Percentiles rank a stretch among this genome's conserved stretches.
phyloP scores from a whole-genome alignment of 2,113 vertebrate species.

The Syngnathus typhle region DNA sequence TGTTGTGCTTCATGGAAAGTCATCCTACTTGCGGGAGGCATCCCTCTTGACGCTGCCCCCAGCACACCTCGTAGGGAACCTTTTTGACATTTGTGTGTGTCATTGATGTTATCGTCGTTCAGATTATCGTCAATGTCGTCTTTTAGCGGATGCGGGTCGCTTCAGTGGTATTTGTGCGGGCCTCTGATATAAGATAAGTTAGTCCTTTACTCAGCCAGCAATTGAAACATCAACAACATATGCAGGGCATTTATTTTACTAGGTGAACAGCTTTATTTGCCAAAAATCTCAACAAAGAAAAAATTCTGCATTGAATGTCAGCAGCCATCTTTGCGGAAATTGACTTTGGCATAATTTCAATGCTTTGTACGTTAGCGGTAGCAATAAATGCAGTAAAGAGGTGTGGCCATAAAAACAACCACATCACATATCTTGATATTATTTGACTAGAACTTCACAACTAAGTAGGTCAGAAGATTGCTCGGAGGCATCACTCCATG shows the following conservation, averaged over 20 bases:
- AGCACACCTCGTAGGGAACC: no score
- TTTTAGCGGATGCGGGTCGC: background rate
- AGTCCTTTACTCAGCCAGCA: background rate
- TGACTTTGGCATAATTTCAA: background rate
- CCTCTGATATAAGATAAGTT: background rate
- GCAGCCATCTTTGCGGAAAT: background rate
- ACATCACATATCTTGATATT: background rate
- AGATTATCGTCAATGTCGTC: background rate
- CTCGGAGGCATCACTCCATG: background rate
- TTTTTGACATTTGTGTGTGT: background rate
- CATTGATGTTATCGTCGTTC: background rate
- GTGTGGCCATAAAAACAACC: background rate
- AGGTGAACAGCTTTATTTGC: background rate
- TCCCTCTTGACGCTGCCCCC: no score
- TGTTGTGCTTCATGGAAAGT: background rate
- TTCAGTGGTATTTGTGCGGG: background rate
- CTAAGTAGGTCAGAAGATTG: background rate
- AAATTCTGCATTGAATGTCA: background rate
- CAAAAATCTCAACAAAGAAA: background rate
- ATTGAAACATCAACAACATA: constrained; percentile 1
- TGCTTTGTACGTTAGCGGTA: background rate
- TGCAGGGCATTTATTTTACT: background rate
- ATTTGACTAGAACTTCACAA: background rate
- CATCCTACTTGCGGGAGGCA: background rate
- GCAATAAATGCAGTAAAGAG: background rate